Percentiles rank a stretch among this genome's conserved stretches.
These are phyloP conservation scores for Aelia acuminata DNA, from an alignment of 2,888 invertebrate genomes.

Conservation along the genomic window DNA sequence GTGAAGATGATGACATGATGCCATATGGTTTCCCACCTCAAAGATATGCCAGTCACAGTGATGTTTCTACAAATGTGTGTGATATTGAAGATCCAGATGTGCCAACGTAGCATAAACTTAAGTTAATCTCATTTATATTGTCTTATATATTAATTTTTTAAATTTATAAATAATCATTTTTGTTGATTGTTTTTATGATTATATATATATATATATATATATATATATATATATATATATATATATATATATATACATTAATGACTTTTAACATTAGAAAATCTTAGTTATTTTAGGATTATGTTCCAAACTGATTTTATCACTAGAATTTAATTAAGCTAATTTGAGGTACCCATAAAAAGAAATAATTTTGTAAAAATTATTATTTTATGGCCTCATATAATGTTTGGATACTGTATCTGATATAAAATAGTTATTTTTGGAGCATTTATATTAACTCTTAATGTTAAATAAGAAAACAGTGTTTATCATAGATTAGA, in stretches of 20 bases:
- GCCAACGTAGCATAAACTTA: conserved; percentile 66
- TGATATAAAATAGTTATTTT: conserved; percentile 41
- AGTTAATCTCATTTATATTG: conserved; percentile 60
- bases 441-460: conserved; percentile 39
- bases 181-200: not conserved
- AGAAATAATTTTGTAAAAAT: not conserved
- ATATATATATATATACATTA: not conserved
- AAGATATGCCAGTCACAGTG: conserved; percentile 84
- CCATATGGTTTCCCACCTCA: conserved; percentile 72
- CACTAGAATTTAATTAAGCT: not conserved
- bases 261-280: conserved; percentile 18
- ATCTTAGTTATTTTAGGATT: conserved; percentile 46
- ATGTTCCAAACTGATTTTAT: conserved; percentile 14
- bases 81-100: conserved; percentile 83
- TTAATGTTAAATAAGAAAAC: conserved; percentile 31
- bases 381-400: conserved; percentile 18
- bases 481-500: conserved; percentile 45
- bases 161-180: conserved; percentile 50
- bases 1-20: conserved; percentile 70
- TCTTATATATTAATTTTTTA: conserved; percentile 48
- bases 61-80: conserved; percentile 89
- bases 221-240: not conserved
- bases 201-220: not conserved
- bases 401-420: conserved; percentile 33
- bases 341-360: not conserved